phyloP scores from a whole-genome alignment of 1,140 invertebrate species.

The Thaumetopoea pityocampa region DNA sequence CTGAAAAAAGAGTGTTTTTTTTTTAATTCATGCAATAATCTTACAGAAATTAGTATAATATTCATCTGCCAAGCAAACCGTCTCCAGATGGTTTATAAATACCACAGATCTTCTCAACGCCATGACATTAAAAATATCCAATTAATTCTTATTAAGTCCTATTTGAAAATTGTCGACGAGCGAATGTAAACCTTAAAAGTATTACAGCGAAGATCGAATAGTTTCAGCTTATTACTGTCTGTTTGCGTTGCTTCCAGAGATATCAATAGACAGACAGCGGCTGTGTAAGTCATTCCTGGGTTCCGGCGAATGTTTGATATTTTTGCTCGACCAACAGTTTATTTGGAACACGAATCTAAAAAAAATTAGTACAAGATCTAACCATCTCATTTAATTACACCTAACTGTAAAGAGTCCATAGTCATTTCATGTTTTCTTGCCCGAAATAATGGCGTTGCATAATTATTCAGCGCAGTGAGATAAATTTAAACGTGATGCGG shows the following conservation, averaged over 20 bases:
- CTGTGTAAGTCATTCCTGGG: conserved; percentile 41
- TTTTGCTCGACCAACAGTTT: conserved; percentile 28
- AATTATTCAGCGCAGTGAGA: background rate
- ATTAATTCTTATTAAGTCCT: conserved; percentile 50
- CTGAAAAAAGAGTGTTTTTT: too few species aligned
- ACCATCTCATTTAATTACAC: background rate
- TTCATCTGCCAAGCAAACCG: conserved; percentile 20
- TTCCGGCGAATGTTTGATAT: conserved; percentile 36
- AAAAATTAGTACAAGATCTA: conserved; percentile 16
- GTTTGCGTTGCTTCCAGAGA: conserved; percentile 28
- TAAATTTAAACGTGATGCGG: background rate
- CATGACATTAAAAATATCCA: conserved; percentile 50
- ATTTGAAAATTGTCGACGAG: conserved; percentile 23
- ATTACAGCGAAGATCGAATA: conserved; percentile 5
- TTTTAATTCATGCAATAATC: too few species aligned
- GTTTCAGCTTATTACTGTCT: background rate
- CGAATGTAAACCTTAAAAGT: conserved; percentile 26
- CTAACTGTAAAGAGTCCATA: background rate
- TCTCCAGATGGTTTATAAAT: conserved; percentile 41
- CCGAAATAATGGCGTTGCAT: background rate
- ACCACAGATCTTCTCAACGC: too few species aligned
- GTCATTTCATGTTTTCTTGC: background rate
- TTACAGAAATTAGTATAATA: too few species aligned
- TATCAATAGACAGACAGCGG: conserved; percentile 37
- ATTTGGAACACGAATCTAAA: conserved; percentile 15